A percentile compares a stretch with the other conserved stretches of the same genome.
These are phyloP conservation scores for Charadrius vociferus DNA, from an alignment of 2,113 vertebrate species.

Conservation along the genomic window DNA sequence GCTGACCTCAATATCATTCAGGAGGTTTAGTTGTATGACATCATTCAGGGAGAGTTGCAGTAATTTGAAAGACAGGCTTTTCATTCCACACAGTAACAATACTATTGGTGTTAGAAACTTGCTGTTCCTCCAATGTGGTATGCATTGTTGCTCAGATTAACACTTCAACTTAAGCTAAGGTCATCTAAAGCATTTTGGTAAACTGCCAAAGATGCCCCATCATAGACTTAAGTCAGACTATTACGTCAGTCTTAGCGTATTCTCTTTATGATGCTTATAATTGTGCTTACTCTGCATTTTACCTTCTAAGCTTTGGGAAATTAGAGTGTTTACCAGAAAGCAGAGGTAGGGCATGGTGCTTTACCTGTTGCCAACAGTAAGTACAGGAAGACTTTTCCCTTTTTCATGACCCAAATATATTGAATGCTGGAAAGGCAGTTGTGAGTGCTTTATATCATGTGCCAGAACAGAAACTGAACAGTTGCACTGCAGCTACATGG, in stretches of 20 bases:
- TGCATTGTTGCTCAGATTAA: not conserved
- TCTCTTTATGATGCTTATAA: not conserved
- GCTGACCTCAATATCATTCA: not conserved
- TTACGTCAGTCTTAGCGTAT: not conserved
- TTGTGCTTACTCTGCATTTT: not conserved
- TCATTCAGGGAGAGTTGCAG: not conserved
- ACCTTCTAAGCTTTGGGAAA: not conserved
- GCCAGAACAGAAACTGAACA: not conserved
- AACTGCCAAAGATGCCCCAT: not conserved
- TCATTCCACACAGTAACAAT: not conserved
- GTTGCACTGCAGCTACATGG: not conserved
- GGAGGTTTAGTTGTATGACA: not conserved
- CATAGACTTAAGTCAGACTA: not conserved
- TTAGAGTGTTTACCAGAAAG: not conserved
- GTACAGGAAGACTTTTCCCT: not conserved
- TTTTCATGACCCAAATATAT: not conserved
- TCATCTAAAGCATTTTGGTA: not conserved
- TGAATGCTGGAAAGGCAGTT: not conserved
- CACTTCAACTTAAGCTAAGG: fast-evolving
- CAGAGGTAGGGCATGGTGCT: not conserved
- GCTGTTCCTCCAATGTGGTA: not conserved
- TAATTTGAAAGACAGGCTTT: not conserved
- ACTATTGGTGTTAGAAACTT: not conserved
- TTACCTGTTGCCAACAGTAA: not conserved
- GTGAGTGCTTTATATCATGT: fast-evolving